Evolutionary conservation across 2,888 invertebrate genomes (phyloP).

Genomic region (Tipula vernalis): DNA sequence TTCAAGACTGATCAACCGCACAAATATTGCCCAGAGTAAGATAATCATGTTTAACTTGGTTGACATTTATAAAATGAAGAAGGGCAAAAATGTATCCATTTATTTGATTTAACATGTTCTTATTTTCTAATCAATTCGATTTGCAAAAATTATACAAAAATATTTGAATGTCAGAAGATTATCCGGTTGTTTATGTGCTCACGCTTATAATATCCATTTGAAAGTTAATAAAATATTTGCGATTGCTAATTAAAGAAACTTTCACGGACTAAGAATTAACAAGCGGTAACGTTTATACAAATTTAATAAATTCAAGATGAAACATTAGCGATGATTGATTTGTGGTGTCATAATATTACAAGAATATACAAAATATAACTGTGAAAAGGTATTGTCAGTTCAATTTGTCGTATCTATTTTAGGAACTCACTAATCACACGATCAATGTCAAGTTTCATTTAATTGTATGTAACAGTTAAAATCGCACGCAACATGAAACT

Average conservation of each 20-base stretch:
- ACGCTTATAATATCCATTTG: not conserved
- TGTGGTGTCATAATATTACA: not conserved
- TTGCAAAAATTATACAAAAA: not conserved
- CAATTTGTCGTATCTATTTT: not conserved
- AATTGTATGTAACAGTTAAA: not conserved
- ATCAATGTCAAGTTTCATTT: not conserved
- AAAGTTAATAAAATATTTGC: not conserved
- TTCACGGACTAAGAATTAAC: not conserved
- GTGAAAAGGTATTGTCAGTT: not conserved
- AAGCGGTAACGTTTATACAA: not conserved
- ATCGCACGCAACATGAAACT: not conserved
- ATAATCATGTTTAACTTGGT: not conserved
- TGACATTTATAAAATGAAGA: not conserved
- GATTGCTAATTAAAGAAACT: not conserved
- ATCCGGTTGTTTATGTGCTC: not conserved
- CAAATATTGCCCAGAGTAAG: not conserved
- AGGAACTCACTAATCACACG: not conserved
- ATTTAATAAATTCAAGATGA: not conserved
- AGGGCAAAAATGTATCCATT: not conserved
- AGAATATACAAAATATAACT: not conserved
- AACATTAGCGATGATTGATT: not conserved
- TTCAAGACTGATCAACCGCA: not conserved
- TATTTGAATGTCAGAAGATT: not conserved
- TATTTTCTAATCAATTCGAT: not conserved
- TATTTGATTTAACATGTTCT: not conserved